Conservation (phyloP, 2,113 vertebrate genomes). For the Chaetodon trifascialis region DNA sequence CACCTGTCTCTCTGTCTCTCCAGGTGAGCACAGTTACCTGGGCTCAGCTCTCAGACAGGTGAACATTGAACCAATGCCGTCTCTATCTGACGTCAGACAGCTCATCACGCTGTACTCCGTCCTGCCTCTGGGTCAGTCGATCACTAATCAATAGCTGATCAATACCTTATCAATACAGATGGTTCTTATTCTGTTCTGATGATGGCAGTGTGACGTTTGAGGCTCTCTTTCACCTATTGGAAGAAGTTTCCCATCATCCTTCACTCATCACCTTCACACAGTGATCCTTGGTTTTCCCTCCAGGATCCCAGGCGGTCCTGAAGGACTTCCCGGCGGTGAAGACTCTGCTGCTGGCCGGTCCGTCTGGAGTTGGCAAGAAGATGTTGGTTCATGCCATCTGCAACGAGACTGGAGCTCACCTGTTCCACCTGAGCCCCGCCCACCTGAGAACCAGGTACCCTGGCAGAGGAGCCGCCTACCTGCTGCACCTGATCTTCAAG, state of each 20-base stretch:
- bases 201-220: no score
- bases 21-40: slow-evolving; percentile 11
- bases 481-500: slow-evolving; percentile 6
- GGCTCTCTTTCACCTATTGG: no score
- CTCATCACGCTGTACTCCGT: background rate
- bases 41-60: background rate
- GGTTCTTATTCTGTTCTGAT: no score
- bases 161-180: background rate
- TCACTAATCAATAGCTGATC: background rate
- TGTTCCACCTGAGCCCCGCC: background rate
- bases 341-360: slow-evolving; percentile 3
- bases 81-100: background rate
- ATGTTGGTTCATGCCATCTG: background rate
- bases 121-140: background rate
- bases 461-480: background rate
- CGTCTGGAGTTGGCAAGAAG: background rate
- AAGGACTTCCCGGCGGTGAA: background rate
- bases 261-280: background rate
- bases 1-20: background rate
- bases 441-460: background rate
- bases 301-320: background rate
- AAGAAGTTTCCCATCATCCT: background rate
- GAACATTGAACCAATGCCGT: background rate
- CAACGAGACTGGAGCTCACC: slow-evolving; percentile 3
- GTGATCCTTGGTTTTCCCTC: background rate